Conservation (phyloP, 2,888 invertebrate genomes). For the Gymnosoma rotundatum region DNA sequence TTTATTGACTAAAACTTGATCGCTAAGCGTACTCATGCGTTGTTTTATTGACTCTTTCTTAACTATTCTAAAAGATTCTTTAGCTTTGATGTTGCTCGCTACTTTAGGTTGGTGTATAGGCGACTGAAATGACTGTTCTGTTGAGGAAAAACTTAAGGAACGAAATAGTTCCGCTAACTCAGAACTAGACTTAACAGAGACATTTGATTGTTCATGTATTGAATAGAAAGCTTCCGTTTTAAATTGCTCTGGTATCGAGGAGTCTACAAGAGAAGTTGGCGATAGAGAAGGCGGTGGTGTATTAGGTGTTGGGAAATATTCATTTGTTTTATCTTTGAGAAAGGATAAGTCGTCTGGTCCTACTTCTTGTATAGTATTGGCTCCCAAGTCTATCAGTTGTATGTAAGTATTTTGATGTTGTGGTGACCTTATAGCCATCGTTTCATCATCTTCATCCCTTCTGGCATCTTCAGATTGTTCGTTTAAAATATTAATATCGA, state of each 20-base stretch:
- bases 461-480: slow-evolving; percentile 74
- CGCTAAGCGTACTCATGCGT: slow-evolving; percentile 81
- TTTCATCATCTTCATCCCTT: slow-evolving; percentile 66
- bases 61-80: slow-evolving; percentile 67
- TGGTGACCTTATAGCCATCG: slow-evolving; percentile 64
- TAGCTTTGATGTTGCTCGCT: slow-evolving; percentile 28
- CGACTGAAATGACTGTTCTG: slow-evolving; percentile 73
- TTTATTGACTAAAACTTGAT: slow-evolving; percentile 78
- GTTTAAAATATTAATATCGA: slow-evolving; percentile 81
- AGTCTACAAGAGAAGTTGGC: slow-evolving; percentile 76
- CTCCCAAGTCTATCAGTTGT: slow-evolving; percentile 76
- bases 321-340: slow-evolving; percentile 75
- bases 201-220: slow-evolving; percentile 77
- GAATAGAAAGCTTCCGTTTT: slow-evolving; percentile 40
- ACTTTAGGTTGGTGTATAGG: slow-evolving; percentile 45
- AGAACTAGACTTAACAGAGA: slow-evolving; percentile 78
- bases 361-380: slow-evolving; percentile 68
- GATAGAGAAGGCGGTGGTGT: slow-evolving; percentile 81
- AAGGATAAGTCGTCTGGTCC: slow-evolving; percentile 75
- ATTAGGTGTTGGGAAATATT: slow-evolving; percentile 76
- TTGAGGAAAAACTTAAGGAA: slow-evolving; percentile 79
- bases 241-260: slow-evolving; percentile 60
- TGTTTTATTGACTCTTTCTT: slow-evolving; percentile 75
- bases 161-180: slow-evolving; percentile 81
- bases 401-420: slow-evolving; percentile 66